These are phyloP conservation scores for Amia ocellicauda DNA, from an alignment of 2,113 vertebrate species.

Conservation along the genomic window DNA sequence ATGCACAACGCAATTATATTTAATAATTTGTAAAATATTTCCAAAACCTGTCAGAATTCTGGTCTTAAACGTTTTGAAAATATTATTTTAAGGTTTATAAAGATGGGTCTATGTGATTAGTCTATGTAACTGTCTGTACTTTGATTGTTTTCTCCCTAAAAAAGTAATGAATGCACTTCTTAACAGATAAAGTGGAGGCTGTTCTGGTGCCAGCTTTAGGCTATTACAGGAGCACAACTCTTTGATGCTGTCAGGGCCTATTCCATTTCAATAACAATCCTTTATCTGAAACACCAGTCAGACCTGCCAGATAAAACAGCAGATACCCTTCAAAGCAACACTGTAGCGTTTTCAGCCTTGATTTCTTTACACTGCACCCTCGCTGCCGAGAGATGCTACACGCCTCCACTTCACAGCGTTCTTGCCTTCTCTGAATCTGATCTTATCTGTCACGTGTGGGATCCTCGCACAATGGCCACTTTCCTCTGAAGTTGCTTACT, in stretches of 20 bases:
- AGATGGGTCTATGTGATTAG: no score
- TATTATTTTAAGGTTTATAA: no score
- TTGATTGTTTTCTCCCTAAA: no score
- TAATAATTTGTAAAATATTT: no score
- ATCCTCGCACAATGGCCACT: not conserved
- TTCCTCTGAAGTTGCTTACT: not conserved
- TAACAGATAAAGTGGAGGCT: no score
- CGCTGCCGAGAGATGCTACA: not conserved
- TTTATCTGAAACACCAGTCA: slow-evolving; percentile 10
- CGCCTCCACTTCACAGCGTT: not conserved
- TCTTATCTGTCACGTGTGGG: not conserved
- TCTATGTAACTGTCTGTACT: no score
- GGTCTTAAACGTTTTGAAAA: no score
- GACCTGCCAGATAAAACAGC: slow-evolving; percentile 23
- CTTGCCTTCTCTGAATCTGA: not conserved
- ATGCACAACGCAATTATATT: no score
- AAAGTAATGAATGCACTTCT: no score
- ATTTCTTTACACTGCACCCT: not conserved
- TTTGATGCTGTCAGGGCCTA: slow-evolving; percentile 7
- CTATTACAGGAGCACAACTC: no score
- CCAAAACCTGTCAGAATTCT: no score
- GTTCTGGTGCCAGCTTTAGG: no score
- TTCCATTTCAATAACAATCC: slow-evolving; percentile 6
- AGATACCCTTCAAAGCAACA: not conserved
- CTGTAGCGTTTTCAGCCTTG: not conserved